Evolutionary conservation across 2,888 invertebrate genomes (phyloP).

Genomic region (Drosophila peninsularis): DNA sequence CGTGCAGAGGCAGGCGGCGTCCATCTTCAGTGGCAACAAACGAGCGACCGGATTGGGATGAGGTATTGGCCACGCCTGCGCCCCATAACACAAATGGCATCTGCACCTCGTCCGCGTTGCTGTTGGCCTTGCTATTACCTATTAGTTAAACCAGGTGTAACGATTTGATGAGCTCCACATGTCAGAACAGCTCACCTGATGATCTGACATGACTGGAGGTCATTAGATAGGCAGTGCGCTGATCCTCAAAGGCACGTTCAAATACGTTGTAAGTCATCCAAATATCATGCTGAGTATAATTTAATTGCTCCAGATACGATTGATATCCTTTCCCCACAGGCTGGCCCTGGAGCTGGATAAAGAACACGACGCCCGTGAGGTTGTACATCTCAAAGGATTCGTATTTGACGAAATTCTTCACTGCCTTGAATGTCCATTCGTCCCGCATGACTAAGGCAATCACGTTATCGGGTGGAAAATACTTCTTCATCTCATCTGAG

Average conservation of each 20-base stretch:
- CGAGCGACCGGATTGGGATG: slow-evolving; percentile 18
- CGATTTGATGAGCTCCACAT: not conserved
- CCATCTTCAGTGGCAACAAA: slow-evolving; percentile 44
- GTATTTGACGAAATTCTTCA: slow-evolving; percentile 87
- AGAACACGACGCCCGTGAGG: slow-evolving; percentile 88
- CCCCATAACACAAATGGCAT: slow-evolving; percentile 98
- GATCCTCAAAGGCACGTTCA: slow-evolving; percentile 90
- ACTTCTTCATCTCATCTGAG: slow-evolving; percentile 92
- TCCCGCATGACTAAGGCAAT: slow-evolving; percentile 88
- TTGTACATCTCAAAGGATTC: slow-evolving; percentile 83
- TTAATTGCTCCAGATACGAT: slow-evolving; percentile 92
- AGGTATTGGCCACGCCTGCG: slow-evolving; percentile 88
- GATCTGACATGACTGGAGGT: slow-evolving; percentile 99
- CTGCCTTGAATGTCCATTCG: slow-evolving; percentile 94
- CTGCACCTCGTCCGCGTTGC: slow-evolving; percentile 91
- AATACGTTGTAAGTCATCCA: slow-evolving; percentile 88
- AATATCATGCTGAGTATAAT: slow-evolving; percentile 91
- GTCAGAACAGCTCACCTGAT: slow-evolving; percentile 87
- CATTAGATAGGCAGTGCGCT: slow-evolving; percentile 93
- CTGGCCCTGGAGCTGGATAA: slow-evolving; percentile 95
- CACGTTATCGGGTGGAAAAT: slow-evolving; percentile 89
- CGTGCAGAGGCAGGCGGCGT: slow-evolving; percentile 84
- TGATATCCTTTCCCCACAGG: slow-evolving; percentile 95
- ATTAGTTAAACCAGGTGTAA: not conserved
- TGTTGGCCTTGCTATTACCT: slow-evolving; percentile 87